Evolutionary conservation across 2,888 invertebrate species (phyloP).

Genomic region (Eueremaeus valkanovi): DNA sequence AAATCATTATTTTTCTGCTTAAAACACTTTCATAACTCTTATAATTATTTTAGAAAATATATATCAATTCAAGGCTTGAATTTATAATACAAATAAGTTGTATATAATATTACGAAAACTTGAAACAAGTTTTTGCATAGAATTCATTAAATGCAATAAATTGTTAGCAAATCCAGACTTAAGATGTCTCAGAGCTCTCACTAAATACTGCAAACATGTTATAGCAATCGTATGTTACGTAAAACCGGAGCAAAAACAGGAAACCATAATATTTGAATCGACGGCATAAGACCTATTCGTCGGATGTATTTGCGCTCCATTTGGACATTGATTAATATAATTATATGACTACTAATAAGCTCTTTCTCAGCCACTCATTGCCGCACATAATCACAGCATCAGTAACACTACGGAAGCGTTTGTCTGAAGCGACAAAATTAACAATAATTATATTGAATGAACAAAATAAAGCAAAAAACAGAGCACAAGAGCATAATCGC

Average conservation of each 20-base stretch:
- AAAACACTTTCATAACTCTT: too few species aligned
- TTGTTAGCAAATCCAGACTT: background rate
- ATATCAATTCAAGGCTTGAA: too few species aligned
- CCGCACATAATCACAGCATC: background rate
- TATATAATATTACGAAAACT: background rate
- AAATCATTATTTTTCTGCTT: too few species aligned
- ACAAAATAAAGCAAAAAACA: background rate
- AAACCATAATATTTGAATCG: background rate
- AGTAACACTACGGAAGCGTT: conserved; percentile 13
- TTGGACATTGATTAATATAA: background rate
- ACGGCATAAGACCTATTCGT: background rate
- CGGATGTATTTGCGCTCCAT: background rate
- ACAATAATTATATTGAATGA: background rate
- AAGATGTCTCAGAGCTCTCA: conserved; percentile 20
- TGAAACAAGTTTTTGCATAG: background rate
- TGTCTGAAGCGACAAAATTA: background rate
- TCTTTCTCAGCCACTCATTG: background rate
- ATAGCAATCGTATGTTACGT: too few species aligned
- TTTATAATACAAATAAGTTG: background rate
- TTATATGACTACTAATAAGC: background rate
- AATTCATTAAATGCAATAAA: background rate
- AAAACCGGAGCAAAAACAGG: background rate
- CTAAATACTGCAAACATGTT: background rate
- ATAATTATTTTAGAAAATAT: too few species aligned
- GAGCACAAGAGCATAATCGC: background rate